A percentile compares a stretch with the other conserved stretches of the same genome.
phyloP scores from a whole-genome alignment of 1,140 invertebrate genomes.

The Drosophila kanapiae region DNA sequence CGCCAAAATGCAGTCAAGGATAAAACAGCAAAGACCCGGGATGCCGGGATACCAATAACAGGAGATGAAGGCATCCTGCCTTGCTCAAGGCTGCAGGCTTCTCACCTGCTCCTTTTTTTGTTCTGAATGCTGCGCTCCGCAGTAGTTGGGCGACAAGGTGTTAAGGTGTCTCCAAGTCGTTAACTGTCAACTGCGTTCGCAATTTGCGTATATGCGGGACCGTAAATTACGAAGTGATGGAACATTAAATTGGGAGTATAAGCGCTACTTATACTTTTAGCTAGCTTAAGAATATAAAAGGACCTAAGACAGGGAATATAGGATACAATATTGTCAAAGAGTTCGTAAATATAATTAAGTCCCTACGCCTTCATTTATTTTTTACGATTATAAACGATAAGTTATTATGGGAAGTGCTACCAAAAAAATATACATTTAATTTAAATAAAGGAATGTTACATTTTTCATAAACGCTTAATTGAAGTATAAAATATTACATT shows the following conservation, averaged over 20 bases:
- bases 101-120: slow-evolving; percentile 6
- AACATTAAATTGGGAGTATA: background rate
- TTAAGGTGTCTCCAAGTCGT: slow-evolving; percentile 66
- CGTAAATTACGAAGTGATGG: slow-evolving; percentile 19
- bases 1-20: slow-evolving; percentile 81
- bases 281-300: too few species aligned
- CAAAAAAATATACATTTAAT: too few species aligned
- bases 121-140: background rate
- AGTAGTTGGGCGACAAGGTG: slow-evolving; percentile 61
- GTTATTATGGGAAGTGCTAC: background rate
- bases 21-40: slow-evolving; percentile 58
- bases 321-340: background rate
- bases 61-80: slow-evolving; percentile 37
- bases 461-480: too few species aligned
- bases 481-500: too few species aligned
- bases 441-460: too few species aligned
- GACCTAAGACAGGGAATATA: fast-evolving
- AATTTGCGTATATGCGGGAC: slow-evolving; percentile 56
- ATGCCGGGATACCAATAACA: slow-evolving; percentile 36
- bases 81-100: slow-evolving; percentile 50
- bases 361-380: background rate
- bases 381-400: background rate
- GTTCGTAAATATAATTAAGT: too few species aligned
- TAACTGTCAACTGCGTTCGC: slow-evolving; percentile 46
- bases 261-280: background rate